These are phyloP conservation scores for Colius striatus DNA, from an alignment of 2,113 vertebrate genomes.

Conservation along the genomic window DNA sequence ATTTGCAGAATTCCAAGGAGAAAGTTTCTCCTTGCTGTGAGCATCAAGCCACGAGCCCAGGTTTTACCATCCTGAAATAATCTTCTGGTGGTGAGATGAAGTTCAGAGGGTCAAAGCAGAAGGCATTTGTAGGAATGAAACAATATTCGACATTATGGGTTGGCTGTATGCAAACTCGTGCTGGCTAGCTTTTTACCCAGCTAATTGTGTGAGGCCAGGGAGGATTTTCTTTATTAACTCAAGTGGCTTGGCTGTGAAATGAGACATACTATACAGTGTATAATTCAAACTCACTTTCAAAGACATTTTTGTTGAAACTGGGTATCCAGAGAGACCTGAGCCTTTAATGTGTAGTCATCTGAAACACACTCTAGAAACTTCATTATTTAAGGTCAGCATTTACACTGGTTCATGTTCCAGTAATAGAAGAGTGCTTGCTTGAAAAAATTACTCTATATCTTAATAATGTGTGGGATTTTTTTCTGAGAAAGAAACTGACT, in stretches of 20 bases:
- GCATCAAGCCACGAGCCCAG: not conserved
- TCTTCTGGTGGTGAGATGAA: not conserved
- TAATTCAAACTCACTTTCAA: conserved; percentile 55
- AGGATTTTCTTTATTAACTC: conserved; percentile 67
- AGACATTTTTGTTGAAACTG: conserved; percentile 57
- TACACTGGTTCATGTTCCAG: conserved; percentile 3
- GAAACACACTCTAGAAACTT: conserved; percentile 20
- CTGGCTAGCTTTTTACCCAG: not conserved
- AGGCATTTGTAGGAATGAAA: not conserved
- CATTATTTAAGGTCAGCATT: conserved; percentile 14
- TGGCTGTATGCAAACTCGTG: not conserved
- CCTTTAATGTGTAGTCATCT: conserved; percentile 9
- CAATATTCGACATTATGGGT: not conserved
- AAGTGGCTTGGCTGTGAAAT: conserved; percentile 70
- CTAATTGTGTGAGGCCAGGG: conserved; percentile 49
- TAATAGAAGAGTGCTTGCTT: conserved; percentile 15
- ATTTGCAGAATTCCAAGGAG: not conserved
- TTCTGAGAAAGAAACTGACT: conserved; percentile 3
- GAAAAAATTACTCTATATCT: not conserved
- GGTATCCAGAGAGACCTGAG: conserved; percentile 35
- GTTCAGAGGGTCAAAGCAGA: not conserved
- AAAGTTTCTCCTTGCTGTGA: not conserved
- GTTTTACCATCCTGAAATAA: not conserved
- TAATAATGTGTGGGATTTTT: not conserved
- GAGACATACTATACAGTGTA: conserved; percentile 42